Evolutionary conservation across 2,113 vertebrate species (phyloP).

Genomic region (Petrocephalus zakoni): DNA sequence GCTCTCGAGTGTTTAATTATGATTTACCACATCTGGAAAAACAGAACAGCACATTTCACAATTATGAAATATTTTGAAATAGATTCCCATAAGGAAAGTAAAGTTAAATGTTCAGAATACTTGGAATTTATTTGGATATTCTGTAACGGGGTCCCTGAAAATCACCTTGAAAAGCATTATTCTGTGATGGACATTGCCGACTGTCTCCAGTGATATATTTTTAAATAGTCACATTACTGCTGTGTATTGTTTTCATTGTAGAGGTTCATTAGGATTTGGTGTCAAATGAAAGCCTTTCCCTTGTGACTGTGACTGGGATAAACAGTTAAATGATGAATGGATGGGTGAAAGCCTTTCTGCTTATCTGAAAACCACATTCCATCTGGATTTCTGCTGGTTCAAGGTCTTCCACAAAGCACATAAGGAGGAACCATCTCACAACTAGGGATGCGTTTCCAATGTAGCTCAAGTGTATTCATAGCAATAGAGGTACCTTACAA

Average conservation of each 20-base stretch:
- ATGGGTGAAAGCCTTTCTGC: not conserved
- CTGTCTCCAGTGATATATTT: not conserved
- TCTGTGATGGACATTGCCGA: not conserved
- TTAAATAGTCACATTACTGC: not conserved
- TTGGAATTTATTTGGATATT: not conserved
- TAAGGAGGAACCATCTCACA: not conserved
- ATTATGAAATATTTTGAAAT: not conserved
- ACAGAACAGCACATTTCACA: not conserved
- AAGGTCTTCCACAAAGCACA: conserved; percentile 22
- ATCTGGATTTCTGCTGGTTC: not conserved
- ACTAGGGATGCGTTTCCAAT: not conserved
- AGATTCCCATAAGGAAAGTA: not conserved
- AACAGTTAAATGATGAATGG: not conserved
- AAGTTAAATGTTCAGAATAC: not conserved
- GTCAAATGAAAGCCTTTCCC: not conserved
- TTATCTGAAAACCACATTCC: not conserved
- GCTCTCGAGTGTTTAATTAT: not conserved
- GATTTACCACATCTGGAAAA: not conserved
- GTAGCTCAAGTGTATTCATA: conserved; percentile 18
- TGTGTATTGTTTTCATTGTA: not conserved
- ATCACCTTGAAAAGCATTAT: not conserved
- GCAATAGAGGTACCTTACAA: conserved; percentile 16
- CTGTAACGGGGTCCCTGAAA: not conserved
- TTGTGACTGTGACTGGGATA: not conserved
- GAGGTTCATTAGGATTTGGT: not conserved